Base-by-base conservation (phyloP, 2,888 invertebrate genomes). In the Loripinus fragilis region DNA sequence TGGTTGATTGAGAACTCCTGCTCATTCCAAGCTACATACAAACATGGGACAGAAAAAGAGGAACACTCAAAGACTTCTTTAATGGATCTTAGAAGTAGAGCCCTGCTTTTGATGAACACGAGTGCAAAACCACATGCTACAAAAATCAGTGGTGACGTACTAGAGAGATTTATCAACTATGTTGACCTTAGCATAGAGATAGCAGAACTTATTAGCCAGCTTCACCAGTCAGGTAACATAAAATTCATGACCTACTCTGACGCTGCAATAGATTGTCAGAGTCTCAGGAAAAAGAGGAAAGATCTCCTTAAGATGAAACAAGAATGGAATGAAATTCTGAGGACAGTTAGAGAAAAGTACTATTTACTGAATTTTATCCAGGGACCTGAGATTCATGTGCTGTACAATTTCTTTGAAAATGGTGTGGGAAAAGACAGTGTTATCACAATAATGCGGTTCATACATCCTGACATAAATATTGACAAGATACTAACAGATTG, bases 61-160 rank as follows among this genome's bases (percentile, higher is more conserved):
- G 48, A 41, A 12, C 77, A 83, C 1, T 41, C 60, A 0, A 70
- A 72, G 1, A 12, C 75, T 17, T 52, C 71, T n/a, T 55, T 87
- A 2, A 65, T 75, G 65, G 87, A 87, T 50, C 72, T 87, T 10
- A 80, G 85, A 76, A 87, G 87, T 28, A 52, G 87, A n/a, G 86
- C 86, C 17, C 69, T 87, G 7, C 69, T 87, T 0, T 48, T 87
- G 0, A 76, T 83, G 74, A 87, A 80, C 35, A 78, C 80, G 15
- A 74, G 78, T 42, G 66, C 74, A 17, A 76, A 77, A 30, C 35
- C 33, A 30, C 50, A 41, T 38, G 45, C 69, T 33, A 3, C 17
- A 38, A 66, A 41, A 35, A 33, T 35, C 7, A 7, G 41, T 20
- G 71, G 60, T 42, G 70, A 48, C 25, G 75, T 74, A 42, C 67